phyloP scores from a whole-genome alignment of 2,888 invertebrate species.

The Parnassius glacialis region DNA sequence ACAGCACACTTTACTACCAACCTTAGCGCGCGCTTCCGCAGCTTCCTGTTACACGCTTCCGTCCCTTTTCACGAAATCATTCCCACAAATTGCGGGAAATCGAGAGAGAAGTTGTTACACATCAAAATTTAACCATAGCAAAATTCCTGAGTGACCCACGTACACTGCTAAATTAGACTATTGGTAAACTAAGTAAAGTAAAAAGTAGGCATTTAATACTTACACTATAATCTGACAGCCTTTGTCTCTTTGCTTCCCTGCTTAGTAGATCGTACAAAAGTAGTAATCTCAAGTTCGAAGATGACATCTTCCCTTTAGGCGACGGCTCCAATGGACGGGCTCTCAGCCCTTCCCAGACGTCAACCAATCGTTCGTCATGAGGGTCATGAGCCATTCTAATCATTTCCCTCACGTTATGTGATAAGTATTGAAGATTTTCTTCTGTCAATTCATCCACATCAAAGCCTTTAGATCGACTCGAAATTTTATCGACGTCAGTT shows the following conservation, averaged over 20 bases:
- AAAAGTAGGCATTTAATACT: constrained; percentile 41
- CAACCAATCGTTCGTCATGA: constrained; percentile 58
- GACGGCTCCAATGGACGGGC: constrained; percentile 52
- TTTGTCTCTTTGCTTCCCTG: constrained; percentile 83
- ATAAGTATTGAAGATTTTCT: constrained; percentile 68
- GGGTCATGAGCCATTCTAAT: constrained; percentile 64
- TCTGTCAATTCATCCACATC: constrained; percentile 57
- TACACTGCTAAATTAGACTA: too few species aligned
- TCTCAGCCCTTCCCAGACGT: constrained; percentile 61
- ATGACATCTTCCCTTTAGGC: constrained; percentile 78
- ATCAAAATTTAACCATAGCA: too few species aligned
- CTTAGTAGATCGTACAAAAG: constrained; percentile 83
- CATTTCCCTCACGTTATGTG: constrained; percentile 65
- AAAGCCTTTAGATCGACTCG: constrained; percentile 56
- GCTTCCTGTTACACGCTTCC: too few species aligned
- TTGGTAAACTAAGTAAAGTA: too few species aligned
- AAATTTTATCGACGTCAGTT: constrained; percentile 45
- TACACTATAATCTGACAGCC: constrained; percentile 82
- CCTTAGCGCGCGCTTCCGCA: too few species aligned
- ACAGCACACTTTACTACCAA: too few species aligned
- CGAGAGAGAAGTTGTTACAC: too few species aligned
- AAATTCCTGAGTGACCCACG: too few species aligned
- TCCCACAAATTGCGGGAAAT: too few species aligned
- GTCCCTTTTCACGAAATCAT: too few species aligned
- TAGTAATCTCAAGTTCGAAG: constrained; percentile 81